Conservation (phyloP, 2,113 vertebrate genomes). For the Pseudopodoces humilis region DNA sequence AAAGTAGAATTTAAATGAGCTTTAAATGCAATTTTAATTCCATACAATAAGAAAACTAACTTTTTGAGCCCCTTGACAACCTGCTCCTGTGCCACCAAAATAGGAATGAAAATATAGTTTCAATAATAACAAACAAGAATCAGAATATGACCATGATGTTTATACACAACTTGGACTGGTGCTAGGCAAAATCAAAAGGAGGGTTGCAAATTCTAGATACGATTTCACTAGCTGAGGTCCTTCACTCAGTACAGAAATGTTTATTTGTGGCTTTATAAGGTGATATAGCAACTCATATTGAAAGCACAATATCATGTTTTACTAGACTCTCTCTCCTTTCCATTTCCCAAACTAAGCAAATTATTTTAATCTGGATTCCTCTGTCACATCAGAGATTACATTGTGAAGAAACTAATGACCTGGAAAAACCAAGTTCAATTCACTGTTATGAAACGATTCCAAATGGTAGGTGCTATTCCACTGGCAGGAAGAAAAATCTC, state of each 20-base stretch:
- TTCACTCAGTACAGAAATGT: not conserved
- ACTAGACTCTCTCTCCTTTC: not conserved
- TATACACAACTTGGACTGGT: not conserved
- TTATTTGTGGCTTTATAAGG: not conserved
- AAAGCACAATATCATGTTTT: not conserved
- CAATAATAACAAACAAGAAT: not conserved
- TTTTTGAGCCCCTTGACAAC: not conserved
- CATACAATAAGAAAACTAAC: not conserved
- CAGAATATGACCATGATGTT: not conserved
- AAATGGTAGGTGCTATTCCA: not conserved
- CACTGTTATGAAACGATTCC: not conserved
- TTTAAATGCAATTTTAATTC: not conserved
- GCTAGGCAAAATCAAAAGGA: not conserved
- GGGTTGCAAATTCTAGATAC: not conserved
- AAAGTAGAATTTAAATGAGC: not conserved
- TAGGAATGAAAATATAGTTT: not conserved
- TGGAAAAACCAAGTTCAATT: not conserved
- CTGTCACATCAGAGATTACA: not conserved
- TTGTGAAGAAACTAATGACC: not conserved
- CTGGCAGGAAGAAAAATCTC: not conserved
- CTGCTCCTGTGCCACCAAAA: not conserved
- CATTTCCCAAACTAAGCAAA: not conserved
- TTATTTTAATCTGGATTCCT: not conserved
- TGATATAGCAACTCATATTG: not conserved
- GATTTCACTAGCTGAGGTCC: not conserved